Base-by-base conservation (phyloP, 2,888 invertebrate species). In the Epiblema foenella region DNA sequence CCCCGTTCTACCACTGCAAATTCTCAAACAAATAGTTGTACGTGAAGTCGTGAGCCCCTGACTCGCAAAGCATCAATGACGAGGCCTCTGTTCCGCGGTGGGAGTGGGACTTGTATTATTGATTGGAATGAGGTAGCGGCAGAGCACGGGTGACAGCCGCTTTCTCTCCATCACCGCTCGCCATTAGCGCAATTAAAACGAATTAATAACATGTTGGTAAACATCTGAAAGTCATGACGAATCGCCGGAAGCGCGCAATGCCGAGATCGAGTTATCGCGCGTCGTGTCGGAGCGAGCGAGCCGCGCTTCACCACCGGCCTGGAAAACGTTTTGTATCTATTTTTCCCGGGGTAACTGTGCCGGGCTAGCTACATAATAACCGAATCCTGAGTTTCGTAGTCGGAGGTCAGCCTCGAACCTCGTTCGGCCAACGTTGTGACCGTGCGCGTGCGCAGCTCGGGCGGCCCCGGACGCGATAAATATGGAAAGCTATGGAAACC, bases 201-300 rank as follows among this genome's bases (percentile, higher is more conserved):
- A 62, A 62, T 68, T 68, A 68, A 68, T 68, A 62, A 68, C 56
- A 68, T 62, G 68, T 68, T 56, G 68, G 68, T 62, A 68, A 62
- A 62, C 68, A 68, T 33, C 68, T 37, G 68, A 68, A 54, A 68
- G 60, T 67, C 49, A 20, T 58, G 58, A 67, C 66, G 49, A 58
- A 67, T 37, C 57, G 18, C 37, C 37, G 49, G 46, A 29, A 12
- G 20, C 49, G 12, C 42, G 18, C 56, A 68, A 46, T 12, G 42
- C 5, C 18, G n/a, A 64, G 20, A 39, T 12, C 42, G 33, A 37
- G 49, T 49, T 62, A 51, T 62, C 62, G 49, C 51, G 39, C 51
- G 39, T 58, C 58, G 49, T 18, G 33, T 62, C 18, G 52, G 17
- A 60, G 5, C n/a, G 46, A 7, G 15, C n/a, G 46, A 7, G 15